Conservation (phyloP, 2,113 vertebrate species). For the Melanerpes formicivorus region DNA sequence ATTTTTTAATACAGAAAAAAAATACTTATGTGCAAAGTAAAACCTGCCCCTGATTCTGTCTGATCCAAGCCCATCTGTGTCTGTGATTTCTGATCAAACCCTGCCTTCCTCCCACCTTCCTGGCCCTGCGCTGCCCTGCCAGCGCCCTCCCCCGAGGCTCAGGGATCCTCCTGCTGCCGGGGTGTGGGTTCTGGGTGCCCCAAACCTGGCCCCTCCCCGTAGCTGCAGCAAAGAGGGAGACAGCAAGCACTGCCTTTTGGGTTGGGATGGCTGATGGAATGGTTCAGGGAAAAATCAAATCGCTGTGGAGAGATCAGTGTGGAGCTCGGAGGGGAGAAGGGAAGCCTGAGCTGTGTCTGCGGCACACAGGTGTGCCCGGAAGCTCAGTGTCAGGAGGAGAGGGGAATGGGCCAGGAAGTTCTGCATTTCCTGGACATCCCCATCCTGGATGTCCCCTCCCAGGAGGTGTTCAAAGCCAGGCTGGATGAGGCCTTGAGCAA, state of each 20-base stretch:
- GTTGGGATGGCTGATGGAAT: background rate
- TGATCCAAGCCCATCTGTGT: conserved; percentile 70
- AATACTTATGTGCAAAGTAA: conserved; percentile 75
- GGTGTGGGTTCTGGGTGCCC: conserved; percentile 17
- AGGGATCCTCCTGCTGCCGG: conserved; percentile 15
- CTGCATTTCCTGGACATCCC: background rate
- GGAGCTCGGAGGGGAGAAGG: background rate
- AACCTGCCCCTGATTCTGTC: conserved; percentile 72
- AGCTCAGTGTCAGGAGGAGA: background rate
- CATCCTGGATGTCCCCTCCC: too few relatives aligned
- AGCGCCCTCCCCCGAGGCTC: conserved; percentile 29
- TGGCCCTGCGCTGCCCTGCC: background rate
- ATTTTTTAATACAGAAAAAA: conserved; percentile 79
- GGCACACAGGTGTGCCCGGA: conserved; percentile 31
- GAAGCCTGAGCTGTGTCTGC: background rate
- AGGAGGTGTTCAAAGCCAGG: too few relatives aligned
- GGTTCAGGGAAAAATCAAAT: background rate
- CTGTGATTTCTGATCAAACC: conserved; percentile 68
- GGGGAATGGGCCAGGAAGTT: background rate
- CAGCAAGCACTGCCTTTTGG: conserved; percentile 20
- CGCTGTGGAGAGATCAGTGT: background rate
- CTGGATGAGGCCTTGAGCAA: too few relatives aligned
- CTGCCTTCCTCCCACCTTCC: conserved; percentile 36
- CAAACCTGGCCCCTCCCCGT: background rate
- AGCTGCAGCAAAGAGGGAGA: background rate